Evolutionary conservation across 2,888 invertebrate species (phyloP).

Genomic region (Nephrotoma appendiculata): DNA sequence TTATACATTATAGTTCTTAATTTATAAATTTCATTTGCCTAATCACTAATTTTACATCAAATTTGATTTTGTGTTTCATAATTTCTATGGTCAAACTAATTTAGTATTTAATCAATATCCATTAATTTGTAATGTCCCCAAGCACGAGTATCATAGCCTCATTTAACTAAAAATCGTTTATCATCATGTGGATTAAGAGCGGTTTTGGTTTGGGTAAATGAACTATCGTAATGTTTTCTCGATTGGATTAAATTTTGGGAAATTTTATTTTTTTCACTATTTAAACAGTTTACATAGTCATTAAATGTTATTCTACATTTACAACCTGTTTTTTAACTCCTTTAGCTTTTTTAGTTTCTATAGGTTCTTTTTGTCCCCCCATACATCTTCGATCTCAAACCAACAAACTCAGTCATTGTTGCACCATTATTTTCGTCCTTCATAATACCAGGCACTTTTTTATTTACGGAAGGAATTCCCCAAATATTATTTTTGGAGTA

Average conservation of each 20-base stretch:
- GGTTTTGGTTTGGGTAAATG: not conserved
- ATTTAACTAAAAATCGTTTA: not conserved
- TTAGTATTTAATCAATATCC: not conserved
- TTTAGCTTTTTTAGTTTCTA: not conserved
- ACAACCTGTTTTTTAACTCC: not conserved
- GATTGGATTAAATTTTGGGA: not conserved
- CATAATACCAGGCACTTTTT: slow-evolving; percentile 18
- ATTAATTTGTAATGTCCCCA: not conserved
- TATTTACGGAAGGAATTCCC: too few relatives aligned
- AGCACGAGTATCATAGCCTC: not conserved
- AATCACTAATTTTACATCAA: too few relatives aligned
- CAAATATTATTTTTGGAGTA: slow-evolving; percentile 18
- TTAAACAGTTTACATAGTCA: slow-evolving; percentile 3
- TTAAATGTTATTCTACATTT: not conserved
- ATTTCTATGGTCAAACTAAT: too few relatives aligned
- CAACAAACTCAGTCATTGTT: slow-evolving; percentile 17
- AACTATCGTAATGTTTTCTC: not conserved
- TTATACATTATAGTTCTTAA: too few relatives aligned
- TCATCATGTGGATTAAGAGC: not conserved
- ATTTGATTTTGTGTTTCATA: too few relatives aligned
- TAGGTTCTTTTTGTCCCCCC: too few relatives aligned
- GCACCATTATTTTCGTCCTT: slow-evolving; percentile 19
- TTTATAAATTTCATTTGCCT: too few relatives aligned
- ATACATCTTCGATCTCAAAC: slow-evolving; percentile 20
- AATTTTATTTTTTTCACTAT: not conserved